Evolutionary conservation across 2,888 invertebrate species (phyloP), one percentile per base, ranked within the genome.

Genomic region (Ceratothoa steindachneri): DNA sequence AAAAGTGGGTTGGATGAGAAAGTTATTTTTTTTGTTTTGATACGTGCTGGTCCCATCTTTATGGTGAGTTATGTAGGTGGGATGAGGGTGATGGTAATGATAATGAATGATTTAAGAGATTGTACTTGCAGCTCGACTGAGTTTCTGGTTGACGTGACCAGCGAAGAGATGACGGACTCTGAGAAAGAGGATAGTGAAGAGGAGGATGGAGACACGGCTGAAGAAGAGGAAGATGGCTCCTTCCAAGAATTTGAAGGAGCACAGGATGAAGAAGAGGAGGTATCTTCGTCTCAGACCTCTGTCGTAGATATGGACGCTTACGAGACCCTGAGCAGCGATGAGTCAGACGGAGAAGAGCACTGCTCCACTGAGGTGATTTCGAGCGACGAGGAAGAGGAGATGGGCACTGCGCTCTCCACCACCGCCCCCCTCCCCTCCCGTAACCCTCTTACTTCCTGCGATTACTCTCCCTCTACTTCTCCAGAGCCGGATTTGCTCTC

Each of bases 401-500:
- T 24, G 19, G 9, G 27, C 24, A 24, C 27, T 12, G 60, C 19
- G 12, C 24, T 24, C 12, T 60, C 60, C 27, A 24, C 60, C 27
- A 60, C 60, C 12, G 2, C 27, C 2, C 60, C 60, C 19, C 5
- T 55, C 7, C 55, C 7, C 7, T 60, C 60, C 12, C 12, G 24
- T 12, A 60, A 7, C 27, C 22, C n/a, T 22, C 60, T 22, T 12
- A 24, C 60, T 1, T 24, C 19, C 27, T 24, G 24, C 12, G 60
- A 60, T 1, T 12, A 3, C 1, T 7, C 60, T 15, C 2, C 2
- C 24, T 60, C 60, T 60, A 60, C 60, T 4, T 60, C 60, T 15
- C 60, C 60, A 2, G 60, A 60, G 24, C 60, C 60, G 27, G 27
- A 60, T 60, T 60, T 60, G 27, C 60, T 60, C 24, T 60, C 60